These are phyloP conservation scores for Turdus rufiventris DNA, from an alignment of 2,113 vertebrate species.

Conservation along the genomic window DNA sequence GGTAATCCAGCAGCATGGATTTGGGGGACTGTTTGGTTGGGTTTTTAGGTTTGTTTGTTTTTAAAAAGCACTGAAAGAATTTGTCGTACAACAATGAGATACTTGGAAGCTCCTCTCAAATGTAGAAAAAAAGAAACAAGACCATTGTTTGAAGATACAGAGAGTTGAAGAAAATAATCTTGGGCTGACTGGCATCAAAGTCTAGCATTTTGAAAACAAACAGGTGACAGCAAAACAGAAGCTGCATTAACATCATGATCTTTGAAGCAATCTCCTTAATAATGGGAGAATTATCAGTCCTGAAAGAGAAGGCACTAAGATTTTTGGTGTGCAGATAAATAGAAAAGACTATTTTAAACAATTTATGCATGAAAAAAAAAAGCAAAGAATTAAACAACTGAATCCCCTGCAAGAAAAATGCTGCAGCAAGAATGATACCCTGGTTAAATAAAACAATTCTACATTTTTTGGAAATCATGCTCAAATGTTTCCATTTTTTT, in stretches of 20 bases:
- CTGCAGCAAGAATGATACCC: background rate
- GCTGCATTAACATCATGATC: background rate
- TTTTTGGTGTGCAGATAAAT: background rate
- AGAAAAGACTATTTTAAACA: background rate
- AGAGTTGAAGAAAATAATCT: background rate
- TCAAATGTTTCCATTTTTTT: background rate
- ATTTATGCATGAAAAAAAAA: background rate
- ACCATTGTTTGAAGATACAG: background rate
- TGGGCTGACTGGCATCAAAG: background rate
- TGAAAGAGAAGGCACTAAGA: background rate
- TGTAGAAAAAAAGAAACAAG: rapidly evolving
- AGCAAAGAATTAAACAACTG: background rate
- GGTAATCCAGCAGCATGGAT: background rate
- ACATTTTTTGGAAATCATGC: background rate
- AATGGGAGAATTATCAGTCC: background rate
- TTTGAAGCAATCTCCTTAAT: background rate
- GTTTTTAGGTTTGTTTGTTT: background rate
- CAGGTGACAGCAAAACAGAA: background rate
- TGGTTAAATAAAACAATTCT: background rate
- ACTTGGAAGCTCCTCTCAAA: background rate
- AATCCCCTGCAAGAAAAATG: background rate
- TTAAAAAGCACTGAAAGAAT: background rate
- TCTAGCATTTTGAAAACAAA: background rate
- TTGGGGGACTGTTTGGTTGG: background rate
- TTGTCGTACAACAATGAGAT: background rate